These are phyloP conservation scores for Cyprinodon variegatus DNA, from an alignment of 2,113 vertebrate species.

Conservation along the genomic window DNA sequence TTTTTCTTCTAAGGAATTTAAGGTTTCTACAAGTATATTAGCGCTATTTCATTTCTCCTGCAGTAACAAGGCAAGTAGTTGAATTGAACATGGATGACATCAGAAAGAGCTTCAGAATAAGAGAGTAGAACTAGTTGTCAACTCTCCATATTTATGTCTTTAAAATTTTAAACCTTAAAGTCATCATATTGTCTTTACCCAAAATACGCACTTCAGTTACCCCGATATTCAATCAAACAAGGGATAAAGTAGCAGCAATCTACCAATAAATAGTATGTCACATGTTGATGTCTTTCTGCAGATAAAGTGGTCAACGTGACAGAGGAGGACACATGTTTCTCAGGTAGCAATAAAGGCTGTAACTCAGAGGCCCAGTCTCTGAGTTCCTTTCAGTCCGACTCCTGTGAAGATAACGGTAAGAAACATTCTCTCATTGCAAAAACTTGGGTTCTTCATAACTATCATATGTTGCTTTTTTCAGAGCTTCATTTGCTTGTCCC, in stretches of 20 bases:
- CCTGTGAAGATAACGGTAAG: conserved; percentile 98
- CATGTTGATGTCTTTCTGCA: conserved; percentile 49
- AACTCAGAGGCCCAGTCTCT: conserved; percentile 96
- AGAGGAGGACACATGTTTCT: conserved; percentile 92
- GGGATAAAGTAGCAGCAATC: no score
- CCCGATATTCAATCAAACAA: no score
- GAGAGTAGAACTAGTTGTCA: no score
- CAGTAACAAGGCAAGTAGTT: no score
- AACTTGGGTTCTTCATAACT: background rate
- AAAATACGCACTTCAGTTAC: background rate
- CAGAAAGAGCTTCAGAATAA: no score
- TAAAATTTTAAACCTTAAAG: no score
- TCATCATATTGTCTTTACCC: no score
- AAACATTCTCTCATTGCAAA: background rate
- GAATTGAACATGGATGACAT: no score
- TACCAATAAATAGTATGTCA: background rate
- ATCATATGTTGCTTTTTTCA: background rate
- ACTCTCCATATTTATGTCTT: no score
- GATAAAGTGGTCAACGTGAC: conserved; percentile 89
- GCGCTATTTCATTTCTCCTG: no score
- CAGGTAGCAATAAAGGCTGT: conserved; percentile 94
- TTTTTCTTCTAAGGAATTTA: no score
- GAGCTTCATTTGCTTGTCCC: conserved; percentile 7
- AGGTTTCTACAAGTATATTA: no score
- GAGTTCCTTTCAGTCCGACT: conserved; percentile 96